Conservation (phyloP, 2,797 vertebrate species). For the Spheniscus humboldti region DNA sequence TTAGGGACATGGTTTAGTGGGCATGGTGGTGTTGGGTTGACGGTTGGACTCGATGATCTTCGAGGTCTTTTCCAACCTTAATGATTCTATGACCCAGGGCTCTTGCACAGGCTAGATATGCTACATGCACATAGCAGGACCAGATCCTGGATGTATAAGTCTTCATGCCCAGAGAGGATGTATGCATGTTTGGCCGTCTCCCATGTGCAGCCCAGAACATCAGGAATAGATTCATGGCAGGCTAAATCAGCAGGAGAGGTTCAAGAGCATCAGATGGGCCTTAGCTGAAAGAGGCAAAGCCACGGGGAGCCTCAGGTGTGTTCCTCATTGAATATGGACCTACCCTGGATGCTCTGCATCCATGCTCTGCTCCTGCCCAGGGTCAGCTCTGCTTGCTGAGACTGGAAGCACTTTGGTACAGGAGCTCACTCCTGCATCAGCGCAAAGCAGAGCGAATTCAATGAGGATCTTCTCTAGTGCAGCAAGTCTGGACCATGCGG, state of each 20-base stretch:
- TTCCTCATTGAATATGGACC: neutral
- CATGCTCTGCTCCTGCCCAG: neutral
- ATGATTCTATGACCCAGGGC: too few species aligned
- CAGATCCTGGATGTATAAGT: too few species aligned
- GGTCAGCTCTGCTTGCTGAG: neutral
- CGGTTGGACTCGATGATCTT: too few species aligned
- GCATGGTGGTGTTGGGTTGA: too few species aligned
- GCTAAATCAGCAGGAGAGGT: neutral
- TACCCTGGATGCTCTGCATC: neutral
- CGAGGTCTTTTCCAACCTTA: too few species aligned
- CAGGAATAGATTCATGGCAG: neutral
- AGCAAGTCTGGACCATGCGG: neutral
- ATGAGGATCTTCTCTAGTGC: neutral
- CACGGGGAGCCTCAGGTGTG: neutral
- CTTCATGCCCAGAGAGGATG: neutral
- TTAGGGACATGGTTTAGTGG: too few species aligned
- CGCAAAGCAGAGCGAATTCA: neutral
- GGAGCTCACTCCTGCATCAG: neutral
- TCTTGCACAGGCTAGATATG: neutral
- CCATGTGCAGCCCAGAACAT: neutral
- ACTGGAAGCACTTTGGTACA: neutral
- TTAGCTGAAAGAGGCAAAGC: neutral
- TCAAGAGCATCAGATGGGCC: neutral
- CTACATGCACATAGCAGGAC: accelerated
- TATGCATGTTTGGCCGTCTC: accelerated